These are phyloP conservation scores for Pardosa pseudoannulata DNA, from an alignment of 2,888 invertebrate genomes.

Conservation along the genomic window DNA sequence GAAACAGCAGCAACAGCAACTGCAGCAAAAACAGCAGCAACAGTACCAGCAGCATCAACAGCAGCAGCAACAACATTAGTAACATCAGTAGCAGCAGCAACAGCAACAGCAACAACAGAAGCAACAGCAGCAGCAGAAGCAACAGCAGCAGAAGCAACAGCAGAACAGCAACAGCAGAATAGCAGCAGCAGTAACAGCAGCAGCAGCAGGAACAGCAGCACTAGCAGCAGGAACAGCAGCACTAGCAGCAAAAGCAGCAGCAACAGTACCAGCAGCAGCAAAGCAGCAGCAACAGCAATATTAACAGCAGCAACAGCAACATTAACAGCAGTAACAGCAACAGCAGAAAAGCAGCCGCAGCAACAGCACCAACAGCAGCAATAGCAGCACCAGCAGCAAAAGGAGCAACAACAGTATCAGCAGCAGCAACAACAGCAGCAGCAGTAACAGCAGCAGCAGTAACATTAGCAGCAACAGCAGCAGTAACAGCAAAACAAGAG, in stretches of 20 bases:
- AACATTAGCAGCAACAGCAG: slow-evolving; percentile 1
- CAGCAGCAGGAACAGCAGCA: not conserved
- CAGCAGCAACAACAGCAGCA: slow-evolving; percentile 8
- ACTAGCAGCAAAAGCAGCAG: no score
- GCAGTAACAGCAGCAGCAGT: slow-evolving; percentile 4
- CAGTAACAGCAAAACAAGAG: no score
- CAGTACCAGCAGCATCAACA: not conserved
- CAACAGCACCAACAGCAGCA: no score
- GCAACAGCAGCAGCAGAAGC: no score
- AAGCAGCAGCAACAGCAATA: not conserved
- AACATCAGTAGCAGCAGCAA: not conserved
- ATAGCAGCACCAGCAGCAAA: no score
- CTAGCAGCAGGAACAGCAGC: not conserved
- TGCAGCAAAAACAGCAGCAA: no score
- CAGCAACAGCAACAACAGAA: no score
- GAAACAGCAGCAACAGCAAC: no score
- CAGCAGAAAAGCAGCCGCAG: not conserved
- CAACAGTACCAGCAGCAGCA: not conserved
- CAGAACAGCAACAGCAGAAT: not conserved
- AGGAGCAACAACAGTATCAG: no score
- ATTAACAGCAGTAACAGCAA: not conserved
- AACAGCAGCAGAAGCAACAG: no score
- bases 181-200: not conserved
- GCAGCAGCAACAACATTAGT: not conserved
- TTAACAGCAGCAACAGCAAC: not conserved